These are phyloP conservation scores for Frieseomelitta varia DNA, from an alignment of 1,140 invertebrate species.

Conservation along the genomic window DNA sequence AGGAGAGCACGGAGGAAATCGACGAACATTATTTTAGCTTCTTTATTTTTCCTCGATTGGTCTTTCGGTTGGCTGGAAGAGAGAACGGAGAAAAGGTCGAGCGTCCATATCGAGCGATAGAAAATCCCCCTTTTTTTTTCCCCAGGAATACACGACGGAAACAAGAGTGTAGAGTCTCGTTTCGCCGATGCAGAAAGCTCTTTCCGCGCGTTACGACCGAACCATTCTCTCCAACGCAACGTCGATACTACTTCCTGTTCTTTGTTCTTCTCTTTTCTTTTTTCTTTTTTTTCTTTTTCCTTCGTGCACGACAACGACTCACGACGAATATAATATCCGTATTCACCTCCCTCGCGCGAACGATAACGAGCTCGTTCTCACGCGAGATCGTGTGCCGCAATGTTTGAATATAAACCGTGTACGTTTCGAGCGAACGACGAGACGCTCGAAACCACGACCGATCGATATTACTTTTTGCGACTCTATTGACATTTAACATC, in stretches of 20 bases:
- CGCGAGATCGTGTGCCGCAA: conserved; percentile 10
- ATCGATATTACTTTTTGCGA: conserved; percentile 34
- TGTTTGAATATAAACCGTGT: not conserved
- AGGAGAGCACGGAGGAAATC: not conserved
- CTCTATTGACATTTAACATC: conserved; percentile 49
- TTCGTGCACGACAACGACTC: conserved; percentile 25
- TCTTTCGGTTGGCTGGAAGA: not conserved
- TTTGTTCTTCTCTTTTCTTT: not conserved
- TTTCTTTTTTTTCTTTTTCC: not conserved
- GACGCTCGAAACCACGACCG: conserved; percentile 21
- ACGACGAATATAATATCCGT: conserved; percentile 10
- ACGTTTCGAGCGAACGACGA: conserved; percentile 6
- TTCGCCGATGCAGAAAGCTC: not conserved
- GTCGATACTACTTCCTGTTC: not conserved
- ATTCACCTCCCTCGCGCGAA: conserved; percentile 6
- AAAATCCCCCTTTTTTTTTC: not conserved
- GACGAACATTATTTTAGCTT: not conserved
- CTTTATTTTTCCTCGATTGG: not conserved
- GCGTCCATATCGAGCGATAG: not conserved
- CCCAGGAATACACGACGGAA: not conserved
- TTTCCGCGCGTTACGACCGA: too few species aligned
- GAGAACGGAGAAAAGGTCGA: not conserved
- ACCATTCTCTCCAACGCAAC: not conserved
- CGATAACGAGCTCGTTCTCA: conserved; percentile 8
- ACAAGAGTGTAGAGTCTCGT: too few species aligned